These are phyloP conservation scores for Chouioia cunea DNA, from an alignment of 2,888 invertebrate species.

Conservation along the genomic window DNA sequence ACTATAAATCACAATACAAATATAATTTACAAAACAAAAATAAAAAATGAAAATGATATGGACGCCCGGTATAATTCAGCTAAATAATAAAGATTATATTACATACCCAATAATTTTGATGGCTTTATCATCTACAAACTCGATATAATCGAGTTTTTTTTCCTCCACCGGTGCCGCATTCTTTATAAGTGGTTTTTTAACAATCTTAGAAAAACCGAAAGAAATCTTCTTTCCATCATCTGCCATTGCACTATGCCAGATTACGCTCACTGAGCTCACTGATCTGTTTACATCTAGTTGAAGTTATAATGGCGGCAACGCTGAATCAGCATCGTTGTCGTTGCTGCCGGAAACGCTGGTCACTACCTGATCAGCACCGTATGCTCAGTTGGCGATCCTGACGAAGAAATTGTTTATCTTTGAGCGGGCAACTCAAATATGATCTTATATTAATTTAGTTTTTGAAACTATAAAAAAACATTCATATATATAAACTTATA, in stretches of 20 bases:
- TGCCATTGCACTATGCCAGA: slow-evolving; percentile 45
- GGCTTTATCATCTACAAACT: slow-evolving; percentile 81
- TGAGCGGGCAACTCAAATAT: no score
- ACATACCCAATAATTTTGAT: slow-evolving; percentile 81
- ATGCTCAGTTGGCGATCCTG: not conserved
- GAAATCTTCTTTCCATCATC: slow-evolving; percentile 81
- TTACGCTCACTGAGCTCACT: no score
- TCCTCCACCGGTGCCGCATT: slow-evolving; percentile 62
- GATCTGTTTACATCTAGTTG: no score
- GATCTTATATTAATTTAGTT: no score
- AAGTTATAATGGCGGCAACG: no score
- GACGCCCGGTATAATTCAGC: not conserved
- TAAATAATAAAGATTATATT: not conserved
- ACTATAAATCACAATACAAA: not conserved
- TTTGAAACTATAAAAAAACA: no score
- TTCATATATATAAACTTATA: no score
- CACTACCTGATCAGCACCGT: no score
- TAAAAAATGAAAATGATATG: slow-evolving; percentile 45
- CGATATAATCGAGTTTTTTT: slow-evolving; percentile 78
- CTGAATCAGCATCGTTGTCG: no score
- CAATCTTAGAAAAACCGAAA: slow-evolving; percentile 82
- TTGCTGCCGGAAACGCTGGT: no score
- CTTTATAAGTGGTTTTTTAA: slow-evolving; percentile 71
- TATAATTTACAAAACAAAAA: not conserved
- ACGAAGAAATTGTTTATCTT: not conserved